These are phyloP conservation scores for Chloroclysta siterata DNA, from an alignment of 2,888 invertebrate genomes.

Conservation along the genomic window DNA sequence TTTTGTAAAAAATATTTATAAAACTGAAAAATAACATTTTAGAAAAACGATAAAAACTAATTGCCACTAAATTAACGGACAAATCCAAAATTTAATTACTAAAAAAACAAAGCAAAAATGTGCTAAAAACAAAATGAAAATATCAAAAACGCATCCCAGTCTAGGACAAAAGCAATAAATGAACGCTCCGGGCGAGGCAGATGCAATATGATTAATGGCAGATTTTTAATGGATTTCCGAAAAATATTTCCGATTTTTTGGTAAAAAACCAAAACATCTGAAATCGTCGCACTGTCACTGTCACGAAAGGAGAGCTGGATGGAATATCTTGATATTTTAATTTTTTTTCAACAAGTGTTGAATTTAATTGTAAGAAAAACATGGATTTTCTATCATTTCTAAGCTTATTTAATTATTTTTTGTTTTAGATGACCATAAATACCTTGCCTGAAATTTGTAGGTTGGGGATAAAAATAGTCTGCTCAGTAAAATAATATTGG, in stretches of 20 bases:
- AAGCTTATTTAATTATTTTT: too few species aligned
- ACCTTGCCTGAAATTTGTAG: too few species aligned
- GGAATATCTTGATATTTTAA: constrained; percentile 49
- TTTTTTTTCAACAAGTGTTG: too few species aligned
- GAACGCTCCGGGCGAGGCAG: constrained; percentile 65
- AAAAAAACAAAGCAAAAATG: constrained; percentile 37
- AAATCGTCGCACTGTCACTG: constrained; percentile 66
- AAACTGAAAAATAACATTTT: neutral
- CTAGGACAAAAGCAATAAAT: constrained; percentile 57
- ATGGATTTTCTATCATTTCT: too few species aligned
- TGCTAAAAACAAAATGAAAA: constrained; percentile 47
- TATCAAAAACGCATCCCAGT: constrained; percentile 14
- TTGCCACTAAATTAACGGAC: constrained; percentile 9
- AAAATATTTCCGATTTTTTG: constrained; percentile 68
- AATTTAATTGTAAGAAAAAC: too few species aligned
- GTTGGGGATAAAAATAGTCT: too few species aligned
- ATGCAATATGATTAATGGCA: constrained; percentile 78
- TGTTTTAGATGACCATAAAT: too few species aligned
- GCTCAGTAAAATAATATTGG: too few species aligned
- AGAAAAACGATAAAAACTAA: neutral
- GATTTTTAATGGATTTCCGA: constrained; percentile 79
- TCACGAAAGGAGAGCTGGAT: constrained; percentile 32
- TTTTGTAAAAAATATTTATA: too few species aligned
- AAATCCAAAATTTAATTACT: neutral
- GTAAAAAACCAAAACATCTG: constrained; percentile 75